phyloP scores from a whole-genome alignment of 2,797 vertebrate species.

The Lateolabrax maculatus region DNA sequence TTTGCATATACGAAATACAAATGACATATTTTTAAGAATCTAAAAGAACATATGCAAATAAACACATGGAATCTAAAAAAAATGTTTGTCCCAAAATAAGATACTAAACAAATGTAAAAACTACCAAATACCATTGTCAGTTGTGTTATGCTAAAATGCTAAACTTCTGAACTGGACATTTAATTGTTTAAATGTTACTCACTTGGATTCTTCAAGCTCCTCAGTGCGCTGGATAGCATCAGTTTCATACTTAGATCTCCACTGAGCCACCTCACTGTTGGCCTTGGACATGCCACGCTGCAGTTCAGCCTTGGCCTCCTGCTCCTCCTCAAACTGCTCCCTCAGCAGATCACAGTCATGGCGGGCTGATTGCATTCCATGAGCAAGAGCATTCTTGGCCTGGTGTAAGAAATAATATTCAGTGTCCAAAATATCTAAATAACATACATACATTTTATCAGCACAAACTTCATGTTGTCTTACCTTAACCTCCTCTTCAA shows the following conservation, averaged over 20 bases:
- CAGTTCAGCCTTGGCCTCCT: constrained; percentile 89
- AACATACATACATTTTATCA: not conserved
- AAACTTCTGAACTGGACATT: not conserved
- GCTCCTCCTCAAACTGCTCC: constrained; percentile 91
- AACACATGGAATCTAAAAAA: too few relatives aligned
- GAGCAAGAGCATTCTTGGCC: constrained; percentile 92
- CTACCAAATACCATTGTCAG: constrained; percentile 38
- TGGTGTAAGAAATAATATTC: constrained; percentile 37
- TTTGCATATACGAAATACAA: too few relatives aligned
- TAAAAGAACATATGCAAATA: too few relatives aligned
- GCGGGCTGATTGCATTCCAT: constrained; percentile 88
- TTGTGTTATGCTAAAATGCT: not conserved
- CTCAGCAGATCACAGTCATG: constrained; percentile 90
- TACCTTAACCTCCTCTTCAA: constrained; percentile 85
- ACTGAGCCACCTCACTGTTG: constrained; percentile 91
- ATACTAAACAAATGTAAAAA: too few relatives aligned
- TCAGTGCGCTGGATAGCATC: constrained; percentile 88
- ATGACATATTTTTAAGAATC: too few relatives aligned
- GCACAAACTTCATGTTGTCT: fast-evolving
- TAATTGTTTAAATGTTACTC: constrained; percentile 21
- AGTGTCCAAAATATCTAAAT: not conserved
- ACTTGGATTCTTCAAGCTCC: constrained; percentile 78
- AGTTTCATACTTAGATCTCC: constrained; percentile 91
- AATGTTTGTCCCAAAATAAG: too few relatives aligned
- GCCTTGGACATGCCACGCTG: constrained; percentile 90